Percentiles rank a stretch among this genome's conserved stretches.
phyloP scores from a whole-genome alignment of 2,888 invertebrate genomes.

The Protonemura montana region DNA sequence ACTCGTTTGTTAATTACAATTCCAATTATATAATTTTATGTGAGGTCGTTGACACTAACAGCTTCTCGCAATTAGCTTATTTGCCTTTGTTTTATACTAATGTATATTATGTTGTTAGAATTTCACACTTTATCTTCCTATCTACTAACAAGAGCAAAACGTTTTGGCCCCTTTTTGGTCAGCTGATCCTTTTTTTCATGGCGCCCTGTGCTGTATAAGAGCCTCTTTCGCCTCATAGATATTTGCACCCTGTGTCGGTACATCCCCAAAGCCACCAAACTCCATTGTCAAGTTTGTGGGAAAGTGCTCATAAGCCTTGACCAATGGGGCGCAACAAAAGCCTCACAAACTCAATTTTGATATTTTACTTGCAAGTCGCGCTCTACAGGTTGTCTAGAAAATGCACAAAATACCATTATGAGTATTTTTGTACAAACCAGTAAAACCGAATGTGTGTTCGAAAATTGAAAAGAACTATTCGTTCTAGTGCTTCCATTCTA shows the following conservation, averaged over 20 bases:
- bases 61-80: neutral
- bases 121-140: neutral
- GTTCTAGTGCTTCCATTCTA: slow-evolving; percentile 5
- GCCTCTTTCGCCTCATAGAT: neutral
- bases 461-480: neutral
- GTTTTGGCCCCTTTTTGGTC: neutral
- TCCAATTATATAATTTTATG: neutral
- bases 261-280: neutral
- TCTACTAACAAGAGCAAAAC: neutral
- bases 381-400: neutral
- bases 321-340: neutral
- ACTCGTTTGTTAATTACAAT: neutral
- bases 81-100: too few relatives aligned
- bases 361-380: neutral
- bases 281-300: slow-evolving; percentile 16
- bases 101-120: neutral
- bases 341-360: neutral
- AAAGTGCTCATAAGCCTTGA: neutral
- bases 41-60: neutral
- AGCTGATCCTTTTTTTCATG: neutral
- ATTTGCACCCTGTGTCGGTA: slow-evolving; percentile 16
- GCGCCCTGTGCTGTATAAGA: neutral
- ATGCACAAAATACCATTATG: neutral
- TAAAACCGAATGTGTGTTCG: slow-evolving; percentile 27
- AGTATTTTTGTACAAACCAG: neutral